Percentiles rank a stretch among this genome's conserved stretches.
phyloP scores from a whole-genome alignment of 2,797 vertebrate species.

The Eulemur coronatus region DNA sequence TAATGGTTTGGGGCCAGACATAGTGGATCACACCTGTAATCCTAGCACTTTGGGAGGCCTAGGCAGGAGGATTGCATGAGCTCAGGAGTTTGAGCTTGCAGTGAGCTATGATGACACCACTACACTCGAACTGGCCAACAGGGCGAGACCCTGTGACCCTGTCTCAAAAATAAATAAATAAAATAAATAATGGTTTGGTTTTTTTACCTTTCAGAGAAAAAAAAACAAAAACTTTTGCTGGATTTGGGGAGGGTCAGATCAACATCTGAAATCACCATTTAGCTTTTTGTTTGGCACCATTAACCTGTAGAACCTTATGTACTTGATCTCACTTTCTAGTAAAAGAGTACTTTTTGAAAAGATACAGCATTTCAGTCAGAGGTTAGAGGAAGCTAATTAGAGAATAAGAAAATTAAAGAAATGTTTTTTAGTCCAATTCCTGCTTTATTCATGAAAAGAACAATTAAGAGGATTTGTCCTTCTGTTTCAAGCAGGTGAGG shows the following conservation, averaged over 20 bases:
- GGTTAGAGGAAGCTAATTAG: neutral
- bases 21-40: too few relatives aligned
- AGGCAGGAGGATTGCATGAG: too few relatives aligned
- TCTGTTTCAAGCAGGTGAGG: neutral
- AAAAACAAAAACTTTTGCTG: neutral
- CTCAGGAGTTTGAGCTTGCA: too few relatives aligned
- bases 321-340: neutral
- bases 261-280: neutral
- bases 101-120: too few relatives aligned
- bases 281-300: neutral
- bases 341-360: neutral
- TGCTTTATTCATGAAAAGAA: neutral
- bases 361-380: neutral
- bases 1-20: neutral
- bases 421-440: neutral
- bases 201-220: conserved; percentile 8
- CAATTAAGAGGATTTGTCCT: neutral
- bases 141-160: too few relatives aligned
- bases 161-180: too few relatives aligned
- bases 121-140: too few relatives aligned
- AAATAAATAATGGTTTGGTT: neutral
- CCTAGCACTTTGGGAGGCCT: too few relatives aligned
- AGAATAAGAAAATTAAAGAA: conserved; percentile 31
- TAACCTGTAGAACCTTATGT: neutral
- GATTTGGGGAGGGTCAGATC: neutral